phyloP scores from a whole-genome alignment of 1,140 invertebrate species.

The Campoletis sonorensis region DNA sequence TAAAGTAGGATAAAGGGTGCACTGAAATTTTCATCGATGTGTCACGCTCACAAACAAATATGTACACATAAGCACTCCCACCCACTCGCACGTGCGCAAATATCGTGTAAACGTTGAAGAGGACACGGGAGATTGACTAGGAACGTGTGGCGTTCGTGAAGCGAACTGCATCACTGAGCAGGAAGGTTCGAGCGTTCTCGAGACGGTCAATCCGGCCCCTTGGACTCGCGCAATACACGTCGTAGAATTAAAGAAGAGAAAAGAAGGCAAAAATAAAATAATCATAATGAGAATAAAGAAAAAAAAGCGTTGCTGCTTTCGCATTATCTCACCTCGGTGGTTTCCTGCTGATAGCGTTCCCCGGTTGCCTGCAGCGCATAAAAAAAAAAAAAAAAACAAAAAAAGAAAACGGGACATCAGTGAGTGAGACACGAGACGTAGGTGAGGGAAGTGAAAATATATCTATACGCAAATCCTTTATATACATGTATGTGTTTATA shows the following conservation, averaged over 20 bases:
- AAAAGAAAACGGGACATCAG: slow-evolving; percentile 56
- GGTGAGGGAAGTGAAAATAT: slow-evolving; percentile 24
- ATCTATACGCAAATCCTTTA: neutral
- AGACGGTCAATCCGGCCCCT: slow-evolving; percentile 14
- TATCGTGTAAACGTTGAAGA: too few species aligned
- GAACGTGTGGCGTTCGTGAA: slow-evolving; percentile 24
- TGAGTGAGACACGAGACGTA: slow-evolving; percentile 15
- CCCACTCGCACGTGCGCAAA: too few species aligned
- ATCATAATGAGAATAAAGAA: slow-evolving; percentile 21
- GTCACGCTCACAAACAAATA: neutral
- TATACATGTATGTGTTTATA: neutral
- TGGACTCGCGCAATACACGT: slow-evolving; percentile 30
- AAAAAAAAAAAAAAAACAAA: slow-evolving; percentile 57
- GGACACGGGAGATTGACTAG: neutral
- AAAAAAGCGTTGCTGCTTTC: slow-evolving; percentile 46
- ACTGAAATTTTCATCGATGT: slow-evolving; percentile 1
- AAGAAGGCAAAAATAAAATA: slow-evolving; percentile 10
- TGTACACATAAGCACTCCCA: too few species aligned
- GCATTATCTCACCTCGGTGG: slow-evolving; percentile 69
- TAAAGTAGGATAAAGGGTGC: neutral
- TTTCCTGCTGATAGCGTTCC: slow-evolving; percentile 70
- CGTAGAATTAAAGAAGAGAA: neutral
- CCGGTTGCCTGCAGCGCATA: slow-evolving; percentile 59
- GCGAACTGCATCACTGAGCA: slow-evolving; percentile 42
- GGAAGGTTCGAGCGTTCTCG: neutral